Base-by-base conservation (phyloP, 2,888 invertebrate genomes). In the Operophtera brumata region DNA sequence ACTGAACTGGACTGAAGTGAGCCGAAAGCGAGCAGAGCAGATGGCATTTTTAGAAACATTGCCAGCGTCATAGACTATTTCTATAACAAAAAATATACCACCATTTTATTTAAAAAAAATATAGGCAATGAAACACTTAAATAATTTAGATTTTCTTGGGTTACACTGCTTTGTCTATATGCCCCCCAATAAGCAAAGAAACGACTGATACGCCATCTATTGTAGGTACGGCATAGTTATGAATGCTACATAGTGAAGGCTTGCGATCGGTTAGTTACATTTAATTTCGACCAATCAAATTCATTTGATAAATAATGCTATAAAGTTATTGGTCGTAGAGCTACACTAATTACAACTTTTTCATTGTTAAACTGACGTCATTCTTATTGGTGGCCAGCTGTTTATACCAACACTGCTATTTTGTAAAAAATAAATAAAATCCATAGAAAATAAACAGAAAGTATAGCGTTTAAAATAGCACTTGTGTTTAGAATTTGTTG, bases 1-100 rank as follows among this genome's bases (percentile, higher is more conserved):
- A 40, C 37, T 14, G 36, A 37, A 40, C 52, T 56, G 65, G n/a
- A 69, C 66, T 73, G 81, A 80, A 80, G 80, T 80, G 67, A 77
- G 82, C 68, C 71, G 69, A 70, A 74, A 77, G 76, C 75, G 67
- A 49, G 35, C 39, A 36, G 67, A 49, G 35, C 39, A 36, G 48
- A 53, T 54, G 52, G 43, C 53, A 56, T 50, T 57, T 47, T 45
- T 56, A 34, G 35, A 36, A 47, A 47, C 40, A 45, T 62, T 64
- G 57, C 59, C 57, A 62, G 57, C 36, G 5, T 25, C 26, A 35
- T 13, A 35, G n/a, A 39, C 1, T 1, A 36, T 40, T 34, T 20
- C 28, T 41, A 10, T 41, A 41, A 41, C 6, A 41, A 37, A 9
- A 20, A 30, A 26, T 47, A 6, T 39, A n/a, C 3, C 7, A 1